Conservation (phyloP, 2,797 vertebrate species). For the Scarus forsteni region DNA sequence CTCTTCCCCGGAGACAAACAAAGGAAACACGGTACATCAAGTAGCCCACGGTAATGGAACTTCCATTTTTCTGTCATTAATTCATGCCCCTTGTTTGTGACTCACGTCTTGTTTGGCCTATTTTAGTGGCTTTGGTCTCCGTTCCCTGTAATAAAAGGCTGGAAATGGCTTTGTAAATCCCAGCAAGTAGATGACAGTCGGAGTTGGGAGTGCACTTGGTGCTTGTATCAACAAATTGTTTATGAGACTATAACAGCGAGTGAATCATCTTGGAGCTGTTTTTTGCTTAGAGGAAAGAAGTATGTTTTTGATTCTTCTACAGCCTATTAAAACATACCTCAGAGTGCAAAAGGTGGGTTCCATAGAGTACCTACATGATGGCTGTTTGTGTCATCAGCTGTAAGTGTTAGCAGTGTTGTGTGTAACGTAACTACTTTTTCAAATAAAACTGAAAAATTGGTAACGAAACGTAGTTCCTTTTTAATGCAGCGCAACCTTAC, state of each 20-base stretch:
- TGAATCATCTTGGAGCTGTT: conserved; percentile 37
- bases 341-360: conserved; percentile 12
- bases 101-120: conserved; percentile 41
- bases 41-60: conserved; percentile 27
- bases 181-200: conserved; percentile 29
- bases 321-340: conserved; percentile 45
- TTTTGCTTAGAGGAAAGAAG: conserved; percentile 10
- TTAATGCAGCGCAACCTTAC: too few species aligned
- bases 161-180: conserved; percentile 38
- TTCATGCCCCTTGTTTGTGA: conserved; percentile 52
- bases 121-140: conserved; percentile 38
- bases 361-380: conserved; percentile 9
- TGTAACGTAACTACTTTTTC: too few species aligned
- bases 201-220: conserved; percentile 12
- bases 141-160: conserved; percentile 36
- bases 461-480: too few species aligned
- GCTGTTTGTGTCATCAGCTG: conserved; percentile 4
- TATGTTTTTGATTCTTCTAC: not conserved
- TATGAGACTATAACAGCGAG: conserved; percentile 26
- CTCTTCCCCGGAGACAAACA: conserved; percentile 12
- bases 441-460: too few species aligned
- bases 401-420: not conserved
- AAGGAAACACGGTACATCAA: conserved; percentile 27
- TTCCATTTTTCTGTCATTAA: conserved; percentile 52
- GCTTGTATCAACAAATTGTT: conserved; percentile 60